Base-by-base conservation (phyloP, 2,113 vertebrate genomes). In the Platysternon megacephalum region DNA sequence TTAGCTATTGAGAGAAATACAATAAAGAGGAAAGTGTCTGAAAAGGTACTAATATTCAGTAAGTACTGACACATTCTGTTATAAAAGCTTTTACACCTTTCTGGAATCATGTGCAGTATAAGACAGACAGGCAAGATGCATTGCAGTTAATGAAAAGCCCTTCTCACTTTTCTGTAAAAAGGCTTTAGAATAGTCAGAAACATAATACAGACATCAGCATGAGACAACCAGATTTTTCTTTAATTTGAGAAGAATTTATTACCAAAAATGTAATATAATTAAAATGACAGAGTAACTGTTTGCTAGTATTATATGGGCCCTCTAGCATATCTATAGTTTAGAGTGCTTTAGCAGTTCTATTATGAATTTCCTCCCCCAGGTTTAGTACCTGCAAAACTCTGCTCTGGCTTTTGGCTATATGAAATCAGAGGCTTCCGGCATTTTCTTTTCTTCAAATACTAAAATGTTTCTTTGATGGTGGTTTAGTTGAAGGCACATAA, bases 1-100 rank as follows among this genome's bases (percentile, higher is more conserved):
- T 99, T 52, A 99, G 98, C 99, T 99, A 93, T 94, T 93, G 82
- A 97, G 84, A 97, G 51, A 97, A 97, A 97, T 49, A 96, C 2
- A 79, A 98, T 12, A 74, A 91, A 95, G 91, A 97, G 6, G 97
- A 95, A 93, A 97, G 16, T 90, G 81, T 35, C 26, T 91, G 76
- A 94, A 90, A 79, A 92, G 44, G 48, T 39, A 78, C 85, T 93
- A 58, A 68, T 5, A 86, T 42, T 48, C 26, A 28, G 74, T 14
- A 51, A 79, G 35, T 82, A 82, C 29, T 82, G 56, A 94, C 1
- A 5, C 49, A 91, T 74, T 84, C 12, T 39, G 3, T 76, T 85
- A 61, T 3, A 92, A 96, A 87, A 93, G 24, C 0, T 19, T 3
- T 11, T 51, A 56, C 6, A 17, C 53, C 19, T 42, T 86, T 86